A percentile compares a stretch with the other conserved stretches of the same genome.
phyloP scores from a whole-genome alignment of 2,113 vertebrate genomes.

The Phainopepla nitens region DNA sequence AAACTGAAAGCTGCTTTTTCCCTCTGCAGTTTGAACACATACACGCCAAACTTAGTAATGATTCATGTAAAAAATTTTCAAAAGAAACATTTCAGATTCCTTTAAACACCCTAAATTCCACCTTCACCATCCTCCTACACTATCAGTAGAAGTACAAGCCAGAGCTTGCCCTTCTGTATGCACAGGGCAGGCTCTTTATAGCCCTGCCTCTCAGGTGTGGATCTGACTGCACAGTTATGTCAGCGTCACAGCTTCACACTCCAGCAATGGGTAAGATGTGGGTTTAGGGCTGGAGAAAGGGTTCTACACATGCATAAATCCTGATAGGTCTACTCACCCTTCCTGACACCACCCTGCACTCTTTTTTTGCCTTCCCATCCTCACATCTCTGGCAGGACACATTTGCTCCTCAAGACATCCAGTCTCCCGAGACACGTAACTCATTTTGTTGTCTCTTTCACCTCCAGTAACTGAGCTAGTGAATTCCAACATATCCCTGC shows the following conservation, averaged over 20 bases:
- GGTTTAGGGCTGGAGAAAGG: background rate
- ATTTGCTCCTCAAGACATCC: background rate
- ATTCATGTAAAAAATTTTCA: background rate
- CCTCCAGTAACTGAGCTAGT: background rate
- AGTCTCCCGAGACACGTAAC: accelerated
- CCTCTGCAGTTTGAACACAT: background rate
- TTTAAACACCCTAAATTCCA: background rate
- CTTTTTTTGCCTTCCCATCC: background rate
- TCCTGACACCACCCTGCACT: background rate
- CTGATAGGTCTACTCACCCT: background rate
- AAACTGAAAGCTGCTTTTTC: background rate
- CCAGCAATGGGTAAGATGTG: background rate
- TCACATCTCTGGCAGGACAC: background rate
- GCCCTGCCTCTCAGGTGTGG: background rate
- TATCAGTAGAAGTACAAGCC: background rate
- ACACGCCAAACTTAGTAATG: background rate
- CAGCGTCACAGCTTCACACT: background rate
- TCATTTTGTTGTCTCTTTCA: background rate
- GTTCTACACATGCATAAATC: background rate
- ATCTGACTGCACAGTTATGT: background rate
- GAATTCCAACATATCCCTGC: background rate
- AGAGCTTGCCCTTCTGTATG: background rate
- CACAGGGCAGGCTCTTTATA: background rate
- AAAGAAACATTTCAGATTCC: background rate
- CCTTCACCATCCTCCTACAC: background rate